phyloP scores from a whole-genome alignment of 2,113 vertebrate species.

The Microtus oregoni region DNA sequence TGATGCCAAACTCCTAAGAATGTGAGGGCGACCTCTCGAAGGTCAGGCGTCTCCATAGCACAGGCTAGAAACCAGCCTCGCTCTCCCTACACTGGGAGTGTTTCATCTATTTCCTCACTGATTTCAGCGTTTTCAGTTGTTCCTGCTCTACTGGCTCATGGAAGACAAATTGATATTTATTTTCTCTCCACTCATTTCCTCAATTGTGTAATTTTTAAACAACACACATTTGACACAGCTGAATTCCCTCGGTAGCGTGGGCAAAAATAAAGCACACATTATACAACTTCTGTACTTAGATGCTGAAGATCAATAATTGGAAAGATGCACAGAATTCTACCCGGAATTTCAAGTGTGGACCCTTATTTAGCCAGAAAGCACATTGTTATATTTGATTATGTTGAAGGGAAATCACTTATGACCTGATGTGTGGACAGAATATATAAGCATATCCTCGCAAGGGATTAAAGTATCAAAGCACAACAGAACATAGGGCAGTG shows the following conservation, averaged over 20 bases:
- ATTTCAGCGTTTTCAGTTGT: slow-evolving; percentile 5
- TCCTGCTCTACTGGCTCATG: not conserved
- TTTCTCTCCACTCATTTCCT: slow-evolving; percentile 16
- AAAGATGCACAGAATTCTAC: not conserved
- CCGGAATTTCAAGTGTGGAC: slow-evolving; percentile 17
- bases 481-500: not conserved
- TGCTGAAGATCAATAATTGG: slow-evolving; percentile 21
- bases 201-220: slow-evolving; percentile 29
- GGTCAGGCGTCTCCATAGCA: not conserved
- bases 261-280: slow-evolving; percentile 19
- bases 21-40: not conserved
- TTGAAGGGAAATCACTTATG: slow-evolving; percentile 5
- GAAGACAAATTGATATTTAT: slow-evolving; percentile 45
- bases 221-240: slow-evolving; percentile 7
- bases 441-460: not conserved
- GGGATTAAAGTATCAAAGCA: slow-evolving; percentile 11
- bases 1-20: not conserved
- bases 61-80: not conserved
- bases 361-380: slow-evolving; percentile 26
- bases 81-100: not conserved
- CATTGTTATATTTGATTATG: not conserved
- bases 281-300: slow-evolving; percentile 12
- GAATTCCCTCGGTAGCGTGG: not conserved
- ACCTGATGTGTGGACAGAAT: not conserved
- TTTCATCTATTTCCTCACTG: slow-evolving; percentile 27